phyloP scores from a whole-genome alignment of 2,113 vertebrate genomes.

The Prionailurus viverrinus region DNA sequence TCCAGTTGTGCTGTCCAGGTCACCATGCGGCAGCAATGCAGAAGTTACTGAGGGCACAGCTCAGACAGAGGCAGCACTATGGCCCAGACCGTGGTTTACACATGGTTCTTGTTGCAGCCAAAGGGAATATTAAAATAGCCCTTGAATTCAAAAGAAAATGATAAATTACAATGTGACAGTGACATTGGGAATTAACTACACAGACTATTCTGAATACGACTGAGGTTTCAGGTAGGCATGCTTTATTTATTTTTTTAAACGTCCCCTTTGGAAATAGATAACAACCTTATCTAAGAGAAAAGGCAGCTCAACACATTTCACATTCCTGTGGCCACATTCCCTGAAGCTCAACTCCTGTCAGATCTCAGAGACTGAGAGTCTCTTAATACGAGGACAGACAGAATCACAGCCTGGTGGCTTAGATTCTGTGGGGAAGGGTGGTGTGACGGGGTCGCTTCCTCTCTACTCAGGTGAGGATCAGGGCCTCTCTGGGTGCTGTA shows the following conservation, averaged over 20 bases:
- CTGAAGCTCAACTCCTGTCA: neutral
- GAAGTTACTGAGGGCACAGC: conserved; percentile 61
- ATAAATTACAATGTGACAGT: conserved; percentile 37
- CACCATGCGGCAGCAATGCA: neutral
- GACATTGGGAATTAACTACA: neutral
- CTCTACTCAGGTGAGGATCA: neutral
- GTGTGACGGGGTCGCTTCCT: neutral
- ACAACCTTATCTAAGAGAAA: neutral
- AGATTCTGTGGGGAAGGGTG: neutral
- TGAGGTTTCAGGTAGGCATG: conserved; percentile 27
- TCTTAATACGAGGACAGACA: neutral
- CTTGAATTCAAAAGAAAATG: conserved; percentile 76
- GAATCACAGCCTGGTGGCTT: neutral
- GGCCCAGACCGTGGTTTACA: conserved; percentile 54
- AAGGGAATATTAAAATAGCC: conserved; percentile 76
- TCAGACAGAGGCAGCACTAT: conserved; percentile 64
- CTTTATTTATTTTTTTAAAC: neutral
- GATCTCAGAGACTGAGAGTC: neutral
- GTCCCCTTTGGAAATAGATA: neutral
- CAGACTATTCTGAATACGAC: neutral
- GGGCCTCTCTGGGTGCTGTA: neutral
- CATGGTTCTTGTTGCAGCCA: conserved; percentile 77
- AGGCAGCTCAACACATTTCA: neutral
- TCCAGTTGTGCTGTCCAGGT: neutral
- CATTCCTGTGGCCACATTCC: neutral